These are phyloP conservation scores for Mamestra configurata DNA, from an alignment of 1,140 invertebrate species.

Conservation along the genomic window DNA sequence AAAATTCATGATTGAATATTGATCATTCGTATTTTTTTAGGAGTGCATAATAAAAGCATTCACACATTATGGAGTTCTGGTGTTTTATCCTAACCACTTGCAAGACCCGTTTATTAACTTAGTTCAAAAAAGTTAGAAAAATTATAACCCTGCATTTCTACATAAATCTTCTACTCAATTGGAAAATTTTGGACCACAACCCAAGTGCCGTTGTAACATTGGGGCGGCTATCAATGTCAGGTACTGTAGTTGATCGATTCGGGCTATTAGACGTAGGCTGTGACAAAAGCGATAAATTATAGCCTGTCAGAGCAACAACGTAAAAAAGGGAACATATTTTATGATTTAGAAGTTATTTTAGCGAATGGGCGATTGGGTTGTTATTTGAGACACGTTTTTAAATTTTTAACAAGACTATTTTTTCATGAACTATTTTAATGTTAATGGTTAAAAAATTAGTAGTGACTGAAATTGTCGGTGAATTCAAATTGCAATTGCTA, in stretches of 20 bases:
- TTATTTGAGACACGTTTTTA: background rate
- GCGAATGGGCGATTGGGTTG: background rate
- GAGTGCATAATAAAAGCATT: too few relatives aligned
- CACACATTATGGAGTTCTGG: too few relatives aligned
- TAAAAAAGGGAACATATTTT: background rate
- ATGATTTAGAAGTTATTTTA: background rate
- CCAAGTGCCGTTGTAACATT: background rate
- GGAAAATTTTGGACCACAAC: background rate
- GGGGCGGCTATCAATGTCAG: conserved; percentile 9
- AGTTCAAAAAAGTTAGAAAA: too few relatives aligned
- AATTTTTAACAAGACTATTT: background rate
- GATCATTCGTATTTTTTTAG: too few relatives aligned
- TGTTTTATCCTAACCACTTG: too few relatives aligned
- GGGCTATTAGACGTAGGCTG: background rate
- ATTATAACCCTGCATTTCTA: too few relatives aligned
- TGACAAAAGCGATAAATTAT: conserved; percentile 3
- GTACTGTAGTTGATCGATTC: background rate
- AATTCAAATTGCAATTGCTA: too few relatives aligned
- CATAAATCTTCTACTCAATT: background rate
- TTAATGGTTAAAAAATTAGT: too few relatives aligned
- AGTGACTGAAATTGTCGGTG: too few relatives aligned
- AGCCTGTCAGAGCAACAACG: background rate
- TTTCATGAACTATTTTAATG: too few relatives aligned
- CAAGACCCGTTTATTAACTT: too few relatives aligned
- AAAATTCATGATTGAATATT: too few relatives aligned